phyloP scores from a whole-genome alignment of 2,113 vertebrate genomes.

The Neogale vison region DNA sequence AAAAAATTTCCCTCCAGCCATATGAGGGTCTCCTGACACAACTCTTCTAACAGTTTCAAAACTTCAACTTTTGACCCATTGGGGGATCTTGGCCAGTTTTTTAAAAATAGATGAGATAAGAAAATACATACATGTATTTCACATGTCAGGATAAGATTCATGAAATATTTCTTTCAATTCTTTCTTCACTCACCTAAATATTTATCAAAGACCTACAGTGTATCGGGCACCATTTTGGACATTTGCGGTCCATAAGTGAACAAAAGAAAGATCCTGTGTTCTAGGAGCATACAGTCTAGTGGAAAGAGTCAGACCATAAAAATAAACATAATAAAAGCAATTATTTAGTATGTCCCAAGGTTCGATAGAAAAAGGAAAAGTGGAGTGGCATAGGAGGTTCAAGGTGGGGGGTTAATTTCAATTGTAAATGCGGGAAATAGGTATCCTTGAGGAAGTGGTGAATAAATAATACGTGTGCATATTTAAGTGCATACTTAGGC shows the following conservation, averaged over 20 bases:
- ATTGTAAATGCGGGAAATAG: not conserved
- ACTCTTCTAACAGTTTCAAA: not conserved
- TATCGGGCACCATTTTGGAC: not conserved
- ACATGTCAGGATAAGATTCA: not conserved
- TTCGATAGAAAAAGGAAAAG: not conserved
- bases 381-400: not conserved
- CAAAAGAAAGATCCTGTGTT: not conserved
- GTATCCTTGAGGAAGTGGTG: not conserved
- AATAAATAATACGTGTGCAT: too few relatives aligned
- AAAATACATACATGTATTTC: not conserved
- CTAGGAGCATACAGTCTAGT: not conserved
- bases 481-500: not conserved
- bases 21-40: not conserved
- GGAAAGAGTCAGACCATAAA: not conserved
- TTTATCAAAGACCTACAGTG: not conserved
- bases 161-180: not conserved
- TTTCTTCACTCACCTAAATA: not conserved
- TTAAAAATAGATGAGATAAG: not conserved
- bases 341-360: not conserved
- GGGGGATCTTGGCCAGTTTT: not conserved
- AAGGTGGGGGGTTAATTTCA: not conserved
- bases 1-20: not conserved
- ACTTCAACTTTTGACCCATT: not conserved
- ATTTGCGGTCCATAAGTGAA: not conserved
- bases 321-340: not conserved